Base-by-base conservation (phyloP, 1,140 invertebrate genomes). In the Pseudachorutes palmiensis region DNA sequence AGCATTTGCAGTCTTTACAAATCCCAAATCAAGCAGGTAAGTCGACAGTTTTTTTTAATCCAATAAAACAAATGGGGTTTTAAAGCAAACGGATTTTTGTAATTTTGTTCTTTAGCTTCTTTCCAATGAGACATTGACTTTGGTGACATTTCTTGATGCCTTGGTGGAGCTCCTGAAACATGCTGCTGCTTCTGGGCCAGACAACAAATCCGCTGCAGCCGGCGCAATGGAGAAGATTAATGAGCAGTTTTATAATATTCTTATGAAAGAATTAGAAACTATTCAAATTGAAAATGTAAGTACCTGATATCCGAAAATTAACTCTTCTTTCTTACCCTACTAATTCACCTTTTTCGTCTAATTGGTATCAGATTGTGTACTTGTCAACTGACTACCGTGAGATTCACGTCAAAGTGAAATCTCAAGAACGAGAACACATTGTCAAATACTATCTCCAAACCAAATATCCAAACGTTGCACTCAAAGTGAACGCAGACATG, bases 361-460 rank as follows among this genome's bases (percentile, higher is more conserved):
- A 14, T 41, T 60, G 16, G 30, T 64, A 5, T 49, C 31, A 68
- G 67, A 32, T 68, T 41, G 33, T 31, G n/a, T 66, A 41, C 26
- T 36, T 67, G 29, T 60, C 61, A 22, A 62, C 28, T 24, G 48
- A 67, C 49, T 67, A 64, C 26, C 24, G 57, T 31, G 65, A 70
- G 41, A 31, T 68, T 2, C 48, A 65, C n/a, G 16, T 65, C 12
- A 71, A 58, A 31, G 32, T 60, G 45, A 31, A 19, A 1, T 65
- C 67, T 26, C 36, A 36, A 12, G 49, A 32, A 14, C 51, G 69
- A 57, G 62, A 67, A 30, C 69, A 70, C 36, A 12, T 51, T 30
- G 14, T 70, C 31, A 64, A 67, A 31, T 67, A 59, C 45, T 16
- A 30, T 22, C 28, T 70, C 26, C 49, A 65, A 28, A 3, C 24